A percentile compares a stretch with the other conserved stretches of the same genome.
phyloP scores from a whole-genome alignment of 2,113 vertebrate species.

The Papio anubis region DNA sequence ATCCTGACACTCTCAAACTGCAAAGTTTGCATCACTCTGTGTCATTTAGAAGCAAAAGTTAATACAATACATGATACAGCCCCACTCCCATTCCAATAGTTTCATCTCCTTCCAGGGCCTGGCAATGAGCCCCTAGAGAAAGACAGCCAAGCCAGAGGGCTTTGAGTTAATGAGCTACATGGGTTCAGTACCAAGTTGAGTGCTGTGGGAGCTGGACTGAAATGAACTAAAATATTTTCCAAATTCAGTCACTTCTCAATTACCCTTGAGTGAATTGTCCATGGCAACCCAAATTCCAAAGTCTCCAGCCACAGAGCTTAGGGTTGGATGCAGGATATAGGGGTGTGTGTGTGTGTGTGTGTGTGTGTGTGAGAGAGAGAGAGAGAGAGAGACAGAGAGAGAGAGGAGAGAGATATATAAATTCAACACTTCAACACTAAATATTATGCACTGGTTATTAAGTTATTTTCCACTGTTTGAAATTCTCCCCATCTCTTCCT shows the following conservation, averaged over 20 bases:
- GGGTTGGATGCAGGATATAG: neutral
- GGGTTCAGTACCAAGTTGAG: constrained; percentile 51
- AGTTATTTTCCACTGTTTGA: neutral
- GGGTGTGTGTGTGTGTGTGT: neutral
- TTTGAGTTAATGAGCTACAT: constrained; percentile 60
- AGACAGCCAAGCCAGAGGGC: constrained; percentile 39
- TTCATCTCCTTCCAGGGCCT: constrained; percentile 31
- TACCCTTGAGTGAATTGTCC: constrained; percentile 55
- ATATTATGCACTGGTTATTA: neutral
- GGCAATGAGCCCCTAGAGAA: constrained; percentile 40
- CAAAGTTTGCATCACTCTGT: neutral
- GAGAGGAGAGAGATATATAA: neutral
- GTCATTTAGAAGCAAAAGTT: constrained; percentile 4
- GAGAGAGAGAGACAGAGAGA: neutral
- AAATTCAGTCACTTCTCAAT: constrained; percentile 64
- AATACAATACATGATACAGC: neutral
- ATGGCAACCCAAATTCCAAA: constrained; percentile 51
- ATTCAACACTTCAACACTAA: neutral
- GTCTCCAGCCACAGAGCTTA: neutral
- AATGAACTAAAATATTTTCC: constrained; percentile 71
- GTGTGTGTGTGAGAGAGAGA: neutral
- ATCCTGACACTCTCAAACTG: neutral
- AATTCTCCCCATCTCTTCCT: neutral
- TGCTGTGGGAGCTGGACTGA: constrained; percentile 50
- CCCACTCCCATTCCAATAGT: neutral